These are phyloP conservation scores for Nannoperca australis DNA, from an alignment of 2,797 vertebrate species.

Conservation along the genomic window DNA sequence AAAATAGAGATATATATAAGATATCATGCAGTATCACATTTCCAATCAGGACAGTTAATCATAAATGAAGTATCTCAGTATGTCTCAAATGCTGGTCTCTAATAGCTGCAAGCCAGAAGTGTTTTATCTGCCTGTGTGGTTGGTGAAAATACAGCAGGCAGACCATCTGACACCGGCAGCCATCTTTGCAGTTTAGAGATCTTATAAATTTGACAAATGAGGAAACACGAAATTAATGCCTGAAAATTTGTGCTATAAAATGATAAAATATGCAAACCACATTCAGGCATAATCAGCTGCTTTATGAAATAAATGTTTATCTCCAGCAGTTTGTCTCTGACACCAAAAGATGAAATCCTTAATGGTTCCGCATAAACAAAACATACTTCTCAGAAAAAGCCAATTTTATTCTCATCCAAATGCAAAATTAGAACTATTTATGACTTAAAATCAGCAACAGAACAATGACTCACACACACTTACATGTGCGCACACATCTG, in stretches of 20 bases:
- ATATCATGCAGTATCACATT: neutral
- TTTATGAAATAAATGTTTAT: constrained; percentile 8
- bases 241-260: constrained; percentile 23
- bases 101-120: constrained; percentile 21
- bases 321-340: neutral
- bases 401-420: constrained; percentile 43
- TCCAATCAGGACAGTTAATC: constrained; percentile 14
- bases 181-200: constrained; percentile 3
- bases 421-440: constrained; percentile 43
- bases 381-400: constrained; percentile 11
- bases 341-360: neutral
- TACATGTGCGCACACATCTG: constrained; percentile 31
- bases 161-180: constrained; percentile 36
- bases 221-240: constrained; percentile 17
- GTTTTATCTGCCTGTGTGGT: constrained; percentile 40
- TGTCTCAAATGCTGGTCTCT: constrained; percentile 30
- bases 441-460: constrained; percentile 48
- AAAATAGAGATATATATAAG: too few relatives aligned
- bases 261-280: constrained; percentile 17
- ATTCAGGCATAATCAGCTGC: constrained; percentile 14
- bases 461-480: constrained; percentile 29
- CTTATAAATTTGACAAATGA: constrained; percentile 5
- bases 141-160: constrained; percentile 34
- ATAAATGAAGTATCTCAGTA: constrained; percentile 19
- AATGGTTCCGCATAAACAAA: constrained; percentile 11